phyloP scores from a whole-genome alignment of 2,888 invertebrate genomes.

The Agriopis leucophaearia region DNA sequence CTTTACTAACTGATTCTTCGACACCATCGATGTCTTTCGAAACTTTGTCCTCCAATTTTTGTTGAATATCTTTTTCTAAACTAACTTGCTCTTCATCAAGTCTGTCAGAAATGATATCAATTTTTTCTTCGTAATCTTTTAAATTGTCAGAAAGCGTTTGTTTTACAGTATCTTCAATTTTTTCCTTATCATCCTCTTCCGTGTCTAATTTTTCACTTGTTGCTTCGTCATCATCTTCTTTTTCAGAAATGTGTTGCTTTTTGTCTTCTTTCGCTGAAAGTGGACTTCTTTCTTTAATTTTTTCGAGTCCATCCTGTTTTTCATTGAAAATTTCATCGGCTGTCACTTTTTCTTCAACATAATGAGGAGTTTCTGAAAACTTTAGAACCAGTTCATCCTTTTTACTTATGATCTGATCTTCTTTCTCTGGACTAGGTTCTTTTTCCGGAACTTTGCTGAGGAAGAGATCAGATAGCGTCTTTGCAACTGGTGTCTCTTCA shows the following conservation, averaged over 20 bases:
- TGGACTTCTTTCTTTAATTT: slow-evolving; percentile 39
- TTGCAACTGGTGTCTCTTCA: slow-evolving; percentile 46
- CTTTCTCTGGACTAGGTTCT: slow-evolving; percentile 64
- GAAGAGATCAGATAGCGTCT: slow-evolving; percentile 58
- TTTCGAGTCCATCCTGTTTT: slow-evolving; percentile 14
- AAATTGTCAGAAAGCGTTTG: background rate
- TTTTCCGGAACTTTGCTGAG: slow-evolving; percentile 63
- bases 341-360: slow-evolving; percentile 4
- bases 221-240: slow-evolving; percentile 40
- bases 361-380: slow-evolving; percentile 16
- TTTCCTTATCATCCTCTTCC: slow-evolving; percentile 19
- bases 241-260: slow-evolving; percentile 42
- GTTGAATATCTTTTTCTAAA: slow-evolving; percentile 66
- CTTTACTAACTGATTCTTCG: slow-evolving; percentile 54
- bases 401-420: slow-evolving; percentile 45
- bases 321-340: background rate
- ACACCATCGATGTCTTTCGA: slow-evolving; percentile 54
- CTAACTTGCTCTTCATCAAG: slow-evolving; percentile 77
- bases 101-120: slow-evolving; percentile 65
- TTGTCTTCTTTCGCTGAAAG: slow-evolving; percentile 44
- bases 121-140: slow-evolving; percentile 7
- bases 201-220: slow-evolving; percentile 15
- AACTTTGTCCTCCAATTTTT: slow-evolving; percentile 33
- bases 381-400: slow-evolving; percentile 25
- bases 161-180: background rate